A percentile compares a stretch with the other conserved stretches of the same genome.
Conservation (phyloP, 2,888 invertebrate genomes). For the Pterostichus madidus region DNA sequence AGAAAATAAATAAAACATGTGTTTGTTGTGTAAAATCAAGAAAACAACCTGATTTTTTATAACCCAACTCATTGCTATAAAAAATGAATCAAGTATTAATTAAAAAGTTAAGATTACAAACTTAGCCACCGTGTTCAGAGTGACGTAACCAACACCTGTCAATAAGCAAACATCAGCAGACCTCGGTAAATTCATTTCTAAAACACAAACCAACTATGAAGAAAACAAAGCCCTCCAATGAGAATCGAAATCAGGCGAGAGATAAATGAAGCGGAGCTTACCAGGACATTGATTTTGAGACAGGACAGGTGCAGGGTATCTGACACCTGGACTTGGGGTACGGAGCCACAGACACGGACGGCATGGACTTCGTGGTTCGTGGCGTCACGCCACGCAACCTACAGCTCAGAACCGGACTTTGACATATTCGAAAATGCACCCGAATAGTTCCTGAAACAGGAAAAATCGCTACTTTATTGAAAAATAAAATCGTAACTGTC, state of each 20-base stretch:
- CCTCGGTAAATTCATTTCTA: neutral
- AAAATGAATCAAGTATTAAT: conserved; percentile 14
- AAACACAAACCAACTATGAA: conserved; percentile 12
- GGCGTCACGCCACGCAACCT: neutral
- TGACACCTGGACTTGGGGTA: conserved; percentile 73
- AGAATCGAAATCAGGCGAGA: conserved; percentile 49
- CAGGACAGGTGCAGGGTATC: conserved; percentile 75
- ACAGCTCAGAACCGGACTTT: too few relatives aligned
- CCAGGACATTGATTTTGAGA: conserved; percentile 76
- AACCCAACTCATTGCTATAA: neutral
- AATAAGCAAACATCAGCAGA: conserved; percentile 24
- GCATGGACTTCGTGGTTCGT: conserved; percentile 22
- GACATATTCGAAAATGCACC: too few relatives aligned
- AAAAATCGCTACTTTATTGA: too few relatives aligned
- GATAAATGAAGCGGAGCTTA: conserved; percentile 49
- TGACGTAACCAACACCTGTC: conserved; percentile 20
- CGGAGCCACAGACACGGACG: neutral
- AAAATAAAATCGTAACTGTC: too few relatives aligned
- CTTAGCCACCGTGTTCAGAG: neutral
- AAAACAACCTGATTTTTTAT: neutral
- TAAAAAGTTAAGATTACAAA: neutral
- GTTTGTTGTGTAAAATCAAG: too few relatives aligned
- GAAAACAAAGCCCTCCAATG: conserved; percentile 12
- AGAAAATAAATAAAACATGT: too few relatives aligned
- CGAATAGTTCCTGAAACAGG: too few relatives aligned